phyloP scores from a whole-genome alignment of 2,888 invertebrate genomes.

The Xestoiulus laeticollis region DNA sequence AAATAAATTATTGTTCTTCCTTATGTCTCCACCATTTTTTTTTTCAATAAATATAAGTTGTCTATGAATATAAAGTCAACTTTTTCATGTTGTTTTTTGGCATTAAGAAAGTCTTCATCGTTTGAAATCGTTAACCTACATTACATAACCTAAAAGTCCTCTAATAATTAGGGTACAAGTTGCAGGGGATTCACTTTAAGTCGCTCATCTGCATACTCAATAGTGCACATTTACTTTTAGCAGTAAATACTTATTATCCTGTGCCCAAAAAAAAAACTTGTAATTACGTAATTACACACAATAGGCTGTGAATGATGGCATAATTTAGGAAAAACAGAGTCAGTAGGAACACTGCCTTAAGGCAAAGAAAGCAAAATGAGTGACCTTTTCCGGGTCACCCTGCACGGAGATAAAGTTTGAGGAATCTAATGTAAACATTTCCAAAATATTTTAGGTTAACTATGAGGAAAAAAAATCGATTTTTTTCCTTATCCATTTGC shows the following conservation, averaged over 20 bases:
- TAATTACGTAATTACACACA: slow-evolving; percentile 37
- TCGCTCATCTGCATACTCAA: neutral
- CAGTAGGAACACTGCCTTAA: no score
- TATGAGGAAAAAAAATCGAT: neutral
- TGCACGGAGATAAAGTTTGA: neutral
- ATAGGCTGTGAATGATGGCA: slow-evolving; percentile 6
- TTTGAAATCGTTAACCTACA: slow-evolving; percentile 23
- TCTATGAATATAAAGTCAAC: neutral
- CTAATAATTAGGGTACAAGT: slow-evolving; percentile 40
- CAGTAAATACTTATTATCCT: slow-evolving; percentile 1
- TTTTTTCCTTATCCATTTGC: no score
- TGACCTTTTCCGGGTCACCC: neutral
- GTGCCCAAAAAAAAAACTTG: neutral
- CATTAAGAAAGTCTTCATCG: neutral
- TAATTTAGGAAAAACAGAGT: slow-evolving; percentile 22
- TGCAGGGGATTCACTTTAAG: neutral
- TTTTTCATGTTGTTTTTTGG: neutral
- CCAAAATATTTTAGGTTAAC: neutral
- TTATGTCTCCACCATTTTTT: neutral
- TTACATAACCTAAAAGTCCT: slow-evolving; percentile 39
- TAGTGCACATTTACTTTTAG: neutral
- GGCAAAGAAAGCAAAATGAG: neutral
- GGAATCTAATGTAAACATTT: neutral
- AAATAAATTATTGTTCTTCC: neutral
- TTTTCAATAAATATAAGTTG: neutral